Percentiles rank a stretch among this genome's conserved stretches.
Conservation (phyloP, 2,797 vertebrate genomes). For the Margarornis squamiger region DNA sequence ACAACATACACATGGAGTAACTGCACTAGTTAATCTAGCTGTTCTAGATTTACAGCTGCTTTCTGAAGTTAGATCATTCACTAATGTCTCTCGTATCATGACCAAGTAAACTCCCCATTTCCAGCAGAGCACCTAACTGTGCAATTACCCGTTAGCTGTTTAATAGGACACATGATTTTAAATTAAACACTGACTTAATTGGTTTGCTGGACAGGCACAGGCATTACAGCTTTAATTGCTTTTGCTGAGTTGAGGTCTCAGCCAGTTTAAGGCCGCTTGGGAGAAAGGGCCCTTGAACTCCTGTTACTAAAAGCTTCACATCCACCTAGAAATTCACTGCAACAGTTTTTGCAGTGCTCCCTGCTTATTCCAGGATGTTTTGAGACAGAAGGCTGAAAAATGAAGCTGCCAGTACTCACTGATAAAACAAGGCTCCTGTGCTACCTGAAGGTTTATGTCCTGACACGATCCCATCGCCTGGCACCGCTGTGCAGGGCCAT, state of each 20-base stretch:
- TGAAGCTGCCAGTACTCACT: not conserved
- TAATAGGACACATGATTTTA: not conserved
- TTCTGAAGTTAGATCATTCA: not conserved
- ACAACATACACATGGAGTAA: not conserved
- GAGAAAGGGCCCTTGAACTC: not conserved
- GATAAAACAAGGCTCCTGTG: not conserved
- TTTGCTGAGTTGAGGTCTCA: not conserved
- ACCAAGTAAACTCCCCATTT: not conserved
- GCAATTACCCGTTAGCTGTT: not conserved
- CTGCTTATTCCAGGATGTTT: not conserved
- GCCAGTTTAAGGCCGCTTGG: not conserved
- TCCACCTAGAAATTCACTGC: not conserved
- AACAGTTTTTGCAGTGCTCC: fast-evolving
- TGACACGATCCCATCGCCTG: fast-evolving
- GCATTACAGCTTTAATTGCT: not conserved
- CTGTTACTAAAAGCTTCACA: not conserved
- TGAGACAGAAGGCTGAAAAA: not conserved
- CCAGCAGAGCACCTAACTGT: not conserved
- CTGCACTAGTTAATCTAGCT: not conserved
- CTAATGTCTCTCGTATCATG: not conserved
- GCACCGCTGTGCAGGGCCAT: not conserved
- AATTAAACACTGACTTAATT: not conserved
- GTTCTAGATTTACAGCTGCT: not conserved
- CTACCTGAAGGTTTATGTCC: not conserved
- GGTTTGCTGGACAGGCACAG: not conserved